Evolutionary conservation across 2,113 vertebrate species (phyloP), one percentile per base, ranked within the genome.

Genomic region (Mellivora capensis): DNA sequence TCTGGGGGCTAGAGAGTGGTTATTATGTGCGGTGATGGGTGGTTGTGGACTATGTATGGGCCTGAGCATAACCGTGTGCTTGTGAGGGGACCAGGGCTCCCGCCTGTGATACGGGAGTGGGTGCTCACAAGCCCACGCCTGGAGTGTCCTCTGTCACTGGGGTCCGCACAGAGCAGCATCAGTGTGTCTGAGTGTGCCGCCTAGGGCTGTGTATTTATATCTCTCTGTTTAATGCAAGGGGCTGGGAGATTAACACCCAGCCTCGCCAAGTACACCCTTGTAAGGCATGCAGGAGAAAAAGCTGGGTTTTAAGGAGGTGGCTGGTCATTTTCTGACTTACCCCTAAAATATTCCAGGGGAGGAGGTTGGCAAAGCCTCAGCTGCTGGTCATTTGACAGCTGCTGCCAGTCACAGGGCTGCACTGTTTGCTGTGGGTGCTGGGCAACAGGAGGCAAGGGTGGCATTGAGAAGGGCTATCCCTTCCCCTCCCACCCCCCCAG

Each of bases 291-390:
- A 96, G 37, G 52, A 90, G 96, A 96, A 96, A 97, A 97, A 72
- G 93, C 39, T 18, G 3, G 82, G 61, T 85, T 93, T 88, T 91
- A 77, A 47, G 80, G 81, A 54, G 57, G 92, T 91, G 57, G 98
- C 88, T 97, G 87, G 93, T 95, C 3, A 96, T 93, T 95, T 11
- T 97, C 81, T 94, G 98, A 93, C 97, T 82, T 98, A 94, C n/a
- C 94, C 97, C 98, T 98, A 97, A 98, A 98, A 93, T 97, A 98
- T 96, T 98, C 97, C 95, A 97, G 97, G 88, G 97, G 98, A 98
- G 97, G 96, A 95, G 89, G 96, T 21, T 94, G 98, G 97, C 98
- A 93, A 77, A 57, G n/a, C 42, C 90, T 97, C 98, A 85, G 96
- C 97, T 81, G 98, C 98, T 98, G 96, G 59, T 95, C 83, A 20